Percentiles rank a stretch among this genome's conserved stretches.
Conservation (phyloP, 2,888 invertebrate species). For the Eurois occulta region DNA sequence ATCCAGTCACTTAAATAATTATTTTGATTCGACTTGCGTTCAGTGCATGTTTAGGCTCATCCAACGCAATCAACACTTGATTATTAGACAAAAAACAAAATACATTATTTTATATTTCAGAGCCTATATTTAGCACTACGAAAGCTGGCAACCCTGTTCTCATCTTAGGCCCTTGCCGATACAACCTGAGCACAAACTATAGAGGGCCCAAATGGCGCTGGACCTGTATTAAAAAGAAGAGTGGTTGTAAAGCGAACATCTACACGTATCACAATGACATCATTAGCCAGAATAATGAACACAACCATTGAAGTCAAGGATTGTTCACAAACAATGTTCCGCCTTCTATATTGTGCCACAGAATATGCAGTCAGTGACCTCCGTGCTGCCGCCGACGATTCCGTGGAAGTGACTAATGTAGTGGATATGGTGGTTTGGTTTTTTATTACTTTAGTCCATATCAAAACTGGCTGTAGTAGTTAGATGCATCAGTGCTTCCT, state of each 20-base stretch:
- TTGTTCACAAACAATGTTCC: background rate
- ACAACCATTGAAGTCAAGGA: background rate
- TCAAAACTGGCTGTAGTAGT: too few species aligned
- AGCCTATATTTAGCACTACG: background rate
- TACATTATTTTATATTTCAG: background rate
- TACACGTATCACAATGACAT: background rate
- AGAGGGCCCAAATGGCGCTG: background rate
- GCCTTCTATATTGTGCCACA: background rate
- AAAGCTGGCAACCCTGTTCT: conserved; percentile 3
- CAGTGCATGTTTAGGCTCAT: background rate
- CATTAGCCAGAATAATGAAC: background rate
- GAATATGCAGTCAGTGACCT: background rate
- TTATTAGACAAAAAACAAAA: too few species aligned
- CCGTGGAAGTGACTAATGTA: too few species aligned
- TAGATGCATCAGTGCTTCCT: too few species aligned
- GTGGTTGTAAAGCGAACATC: background rate
- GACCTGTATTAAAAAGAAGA: background rate
- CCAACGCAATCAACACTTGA: background rate
- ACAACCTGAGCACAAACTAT: background rate
- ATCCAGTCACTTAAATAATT: too few species aligned
- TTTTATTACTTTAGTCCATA: too few species aligned
- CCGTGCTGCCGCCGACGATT: too few species aligned
- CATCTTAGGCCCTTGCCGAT: background rate
- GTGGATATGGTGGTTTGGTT: too few species aligned
- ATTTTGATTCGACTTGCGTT: background rate